phyloP scores from a whole-genome alignment of 2,113 vertebrate species.

The Natator depressus region DNA sequence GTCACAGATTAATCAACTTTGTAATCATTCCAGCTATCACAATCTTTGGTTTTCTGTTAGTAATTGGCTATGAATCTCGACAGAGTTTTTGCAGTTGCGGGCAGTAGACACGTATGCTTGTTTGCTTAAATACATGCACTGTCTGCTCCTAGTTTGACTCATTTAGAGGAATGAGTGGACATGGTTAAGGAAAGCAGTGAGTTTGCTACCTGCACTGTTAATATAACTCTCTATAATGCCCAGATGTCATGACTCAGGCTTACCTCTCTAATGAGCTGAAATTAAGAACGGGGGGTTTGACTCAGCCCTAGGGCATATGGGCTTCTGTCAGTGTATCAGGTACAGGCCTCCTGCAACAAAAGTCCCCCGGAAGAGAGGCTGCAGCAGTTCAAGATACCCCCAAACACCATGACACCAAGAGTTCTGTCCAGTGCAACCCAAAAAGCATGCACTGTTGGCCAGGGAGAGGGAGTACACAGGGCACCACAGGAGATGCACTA shows the following conservation, averaged over 20 bases:
- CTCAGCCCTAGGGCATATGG: neutral
- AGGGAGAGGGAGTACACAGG: too few relatives aligned
- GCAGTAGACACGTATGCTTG: fast-evolving
- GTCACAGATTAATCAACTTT: neutral
- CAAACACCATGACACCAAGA: too few relatives aligned
- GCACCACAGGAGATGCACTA: too few relatives aligned
- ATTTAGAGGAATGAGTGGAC: neutral
- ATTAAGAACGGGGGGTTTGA: neutral
- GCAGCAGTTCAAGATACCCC: too few relatives aligned
- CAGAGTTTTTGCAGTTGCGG: neutral
- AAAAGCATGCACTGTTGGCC: too few relatives aligned
- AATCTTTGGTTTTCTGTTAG: neutral
- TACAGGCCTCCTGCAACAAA: too few relatives aligned
- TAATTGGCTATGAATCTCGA: neutral
- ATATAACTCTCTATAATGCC: neutral
- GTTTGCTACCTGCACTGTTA: neutral
- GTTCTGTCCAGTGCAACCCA: too few relatives aligned
- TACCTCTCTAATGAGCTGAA: neutral
- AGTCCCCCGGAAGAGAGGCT: too few relatives aligned
- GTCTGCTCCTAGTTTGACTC: neutral
- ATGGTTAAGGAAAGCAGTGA: neutral
- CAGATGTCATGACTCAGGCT: neutral
- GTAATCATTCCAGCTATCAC: neutral
- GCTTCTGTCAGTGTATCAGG: neutral
- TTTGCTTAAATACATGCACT: neutral